phyloP scores from a whole-genome alignment of 2,113 vertebrate species.

The Picathartes gymnocephalus region DNA sequence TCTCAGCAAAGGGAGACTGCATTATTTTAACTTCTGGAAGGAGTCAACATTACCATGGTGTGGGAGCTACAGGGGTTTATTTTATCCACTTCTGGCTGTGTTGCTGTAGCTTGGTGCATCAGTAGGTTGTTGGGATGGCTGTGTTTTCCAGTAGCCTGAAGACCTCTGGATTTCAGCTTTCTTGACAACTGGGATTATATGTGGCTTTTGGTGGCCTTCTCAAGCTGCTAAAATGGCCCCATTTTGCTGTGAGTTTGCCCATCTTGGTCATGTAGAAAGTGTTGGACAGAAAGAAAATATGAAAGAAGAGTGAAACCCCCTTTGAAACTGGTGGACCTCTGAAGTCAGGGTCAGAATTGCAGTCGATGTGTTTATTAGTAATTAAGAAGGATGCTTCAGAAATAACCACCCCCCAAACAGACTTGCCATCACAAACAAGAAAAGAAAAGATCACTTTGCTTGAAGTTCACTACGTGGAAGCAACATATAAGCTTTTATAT shows the following conservation, averaged over 20 bases:
- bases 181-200: background rate
- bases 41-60: fast-evolving
- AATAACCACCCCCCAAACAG: background rate
- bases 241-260: background rate
- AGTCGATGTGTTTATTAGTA: background rate
- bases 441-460: background rate
- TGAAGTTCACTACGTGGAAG: background rate
- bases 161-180: background rate
- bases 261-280: background rate
- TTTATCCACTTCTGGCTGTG: background rate
- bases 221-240: background rate
- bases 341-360: background rate
- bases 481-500: background rate
- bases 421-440: background rate
- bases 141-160: background rate
- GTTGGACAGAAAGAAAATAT: background rate
- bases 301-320: background rate
- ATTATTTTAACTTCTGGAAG: background rate
- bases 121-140: background rate
- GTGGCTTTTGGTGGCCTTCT: background rate
- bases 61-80: background rate
- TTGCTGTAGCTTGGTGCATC: background rate
- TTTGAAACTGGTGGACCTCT: background rate
- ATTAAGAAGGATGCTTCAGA: background rate
- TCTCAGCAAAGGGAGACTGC: background rate